These are phyloP conservation scores for Drusus annulatus DNA, from an alignment of 1,140 invertebrate species.

Conservation along the genomic window DNA sequence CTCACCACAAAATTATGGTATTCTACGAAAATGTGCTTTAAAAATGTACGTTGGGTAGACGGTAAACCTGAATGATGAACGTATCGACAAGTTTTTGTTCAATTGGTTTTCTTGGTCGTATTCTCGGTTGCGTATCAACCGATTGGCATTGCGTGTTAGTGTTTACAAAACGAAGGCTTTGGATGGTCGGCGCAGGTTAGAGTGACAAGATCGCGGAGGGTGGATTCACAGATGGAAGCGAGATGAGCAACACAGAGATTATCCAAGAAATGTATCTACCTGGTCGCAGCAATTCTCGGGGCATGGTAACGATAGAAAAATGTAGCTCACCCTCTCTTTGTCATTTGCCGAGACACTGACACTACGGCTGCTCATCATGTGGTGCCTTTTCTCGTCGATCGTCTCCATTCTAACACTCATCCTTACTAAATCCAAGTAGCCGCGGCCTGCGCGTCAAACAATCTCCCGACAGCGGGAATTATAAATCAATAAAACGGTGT, in stretches of 20 bases:
- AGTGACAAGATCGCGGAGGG: no score
- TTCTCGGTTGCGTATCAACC: no score
- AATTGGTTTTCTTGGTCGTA: no score
- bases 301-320: conserved; percentile 59
- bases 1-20: no score
- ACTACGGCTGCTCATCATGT: conserved; percentile 56
- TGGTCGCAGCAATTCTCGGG: conserved; percentile 58
- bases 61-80: no score
- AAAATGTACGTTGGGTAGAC: no score
- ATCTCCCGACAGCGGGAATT: neutral
- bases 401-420: conserved; percentile 47
- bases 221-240: neutral
- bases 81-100: no score
- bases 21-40: no score
- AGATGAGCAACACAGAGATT: conserved; percentile 40
- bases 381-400: conserved; percentile 47
- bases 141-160: no score
- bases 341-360: conserved; percentile 51
- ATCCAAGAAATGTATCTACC: conserved; percentile 53
- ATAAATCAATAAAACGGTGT: neutral
- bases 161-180: no score
- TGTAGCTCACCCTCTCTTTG: conserved; percentile 58
- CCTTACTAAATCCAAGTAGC: neutral
- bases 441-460: neutral
- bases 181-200: no score